phyloP scores from a whole-genome alignment of 2,888 invertebrate genomes.

The Neoitamus cyanurus region DNA sequence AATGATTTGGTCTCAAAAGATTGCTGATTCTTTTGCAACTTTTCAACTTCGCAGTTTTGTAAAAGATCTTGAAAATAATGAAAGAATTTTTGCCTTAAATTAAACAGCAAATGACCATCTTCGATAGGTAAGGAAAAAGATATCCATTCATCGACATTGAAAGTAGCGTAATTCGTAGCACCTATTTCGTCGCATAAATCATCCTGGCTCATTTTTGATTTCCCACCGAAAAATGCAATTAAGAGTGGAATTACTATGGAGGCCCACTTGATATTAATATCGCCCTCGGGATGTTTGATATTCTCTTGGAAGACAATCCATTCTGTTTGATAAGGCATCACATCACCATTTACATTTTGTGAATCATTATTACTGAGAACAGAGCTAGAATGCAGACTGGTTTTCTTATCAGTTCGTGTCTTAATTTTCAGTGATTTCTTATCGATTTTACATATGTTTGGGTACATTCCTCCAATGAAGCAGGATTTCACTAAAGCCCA shows the following conservation, averaged over 20 bases:
- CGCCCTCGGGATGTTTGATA: conserved; percentile 72
- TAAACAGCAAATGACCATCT: conserved; percentile 73
- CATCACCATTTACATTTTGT: conserved; percentile 70
- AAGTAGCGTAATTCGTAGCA: conserved; percentile 44
- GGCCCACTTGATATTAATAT: conserved; percentile 78
- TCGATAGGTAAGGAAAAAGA: conserved; percentile 75
- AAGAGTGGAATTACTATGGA: conserved; percentile 84
- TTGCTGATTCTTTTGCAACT: not conserved
- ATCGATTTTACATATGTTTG: conserved; percentile 82
- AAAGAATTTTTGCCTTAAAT: conserved; percentile 78
- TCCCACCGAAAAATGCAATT: conserved; percentile 74
- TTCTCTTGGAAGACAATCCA: conserved; percentile 90
- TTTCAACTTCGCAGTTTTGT: conserved; percentile 40
- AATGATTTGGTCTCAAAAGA: conserved; percentile 49
- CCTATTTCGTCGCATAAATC: not conserved
- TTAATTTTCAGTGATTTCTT: conserved; percentile 68
- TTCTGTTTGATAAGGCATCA: conserved; percentile 72
- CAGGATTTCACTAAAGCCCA: conserved; percentile 95
- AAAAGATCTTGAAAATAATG: conserved; percentile 58
- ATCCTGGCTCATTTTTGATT: conserved; percentile 42
- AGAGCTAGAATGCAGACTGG: conserved; percentile 70
- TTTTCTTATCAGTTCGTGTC: conserved; percentile 71
- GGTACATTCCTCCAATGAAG: conserved; percentile 88
- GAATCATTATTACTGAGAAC: conserved; percentile 60
- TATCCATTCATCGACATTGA: conserved; percentile 77